Percentiles rank a stretch among this genome's conserved stretches.
phyloP scores from a whole-genome alignment of 2,888 invertebrate genomes.

The Sericinus montela region DNA sequence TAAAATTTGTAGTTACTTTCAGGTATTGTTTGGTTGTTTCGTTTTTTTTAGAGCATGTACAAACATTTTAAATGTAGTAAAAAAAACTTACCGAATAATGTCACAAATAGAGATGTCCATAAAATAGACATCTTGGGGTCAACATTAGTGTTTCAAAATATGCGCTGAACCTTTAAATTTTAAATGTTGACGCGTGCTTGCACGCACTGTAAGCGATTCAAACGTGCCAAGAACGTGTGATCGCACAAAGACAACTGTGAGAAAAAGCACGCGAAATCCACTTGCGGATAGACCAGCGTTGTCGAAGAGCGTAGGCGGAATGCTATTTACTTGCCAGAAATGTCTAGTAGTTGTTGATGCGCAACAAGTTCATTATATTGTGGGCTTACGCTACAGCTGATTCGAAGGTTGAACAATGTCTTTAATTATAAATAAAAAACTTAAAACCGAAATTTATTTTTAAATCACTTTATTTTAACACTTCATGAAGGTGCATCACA shows the following conservation, averaged over 20 bases:
- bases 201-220: background rate
- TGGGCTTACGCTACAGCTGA: slow-evolving; percentile 12
- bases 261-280: slow-evolving; percentile 61
- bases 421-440: background rate
- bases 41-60: no score
- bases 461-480: no score
- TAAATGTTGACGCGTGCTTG: slow-evolving; percentile 9
- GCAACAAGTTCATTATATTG: slow-evolving; percentile 14
- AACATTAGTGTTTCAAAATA: slow-evolving; percentile 35
- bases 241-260: slow-evolving; percentile 39
- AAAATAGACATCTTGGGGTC: slow-evolving; percentile 44
- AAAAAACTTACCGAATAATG: slow-evolving; percentile 21
- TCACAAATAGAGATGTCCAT: slow-evolving; percentile 30
- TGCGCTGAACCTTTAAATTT: background rate
- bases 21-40: no score
- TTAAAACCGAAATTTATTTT: no score
- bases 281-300: slow-evolving; percentile 40
- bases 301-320: slow-evolving; percentile 42
- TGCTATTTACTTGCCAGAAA: slow-evolving; percentile 29
- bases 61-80: background rate
- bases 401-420: slow-evolving; percentile 10
- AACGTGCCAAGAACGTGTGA: slow-evolving; percentile 20
- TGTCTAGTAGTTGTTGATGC: slow-evolving; percentile 13
- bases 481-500: no score
- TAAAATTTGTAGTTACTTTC: no score